Conservation (phyloP, 1,140 invertebrate genomes). For the Diprion similis region DNA sequence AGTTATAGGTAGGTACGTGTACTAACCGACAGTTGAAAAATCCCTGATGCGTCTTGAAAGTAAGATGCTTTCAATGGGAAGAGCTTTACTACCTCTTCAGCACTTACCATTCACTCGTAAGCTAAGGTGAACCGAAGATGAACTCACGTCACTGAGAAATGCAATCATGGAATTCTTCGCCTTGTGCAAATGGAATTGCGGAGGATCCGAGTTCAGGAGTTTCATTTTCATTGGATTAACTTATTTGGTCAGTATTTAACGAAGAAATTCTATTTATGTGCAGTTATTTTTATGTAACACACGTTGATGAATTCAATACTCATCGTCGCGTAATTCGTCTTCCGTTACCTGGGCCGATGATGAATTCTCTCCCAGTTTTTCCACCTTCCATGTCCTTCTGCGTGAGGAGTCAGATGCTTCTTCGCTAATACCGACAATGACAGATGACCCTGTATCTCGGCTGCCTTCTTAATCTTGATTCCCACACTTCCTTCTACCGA, state of each 20-base stretch:
- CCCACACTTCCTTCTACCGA: neutral
- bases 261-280: too few species aligned
- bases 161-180: too few species aligned
- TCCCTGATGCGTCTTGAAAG: neutral
- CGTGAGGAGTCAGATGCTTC: neutral
- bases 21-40: neutral
- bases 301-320: too few species aligned
- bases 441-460: neutral
- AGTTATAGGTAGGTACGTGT: too few species aligned
- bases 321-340: too few species aligned
- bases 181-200: too few species aligned
- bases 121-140: too few species aligned
- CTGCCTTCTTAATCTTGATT: neutral
- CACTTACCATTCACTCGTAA: neutral
- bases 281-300: too few species aligned
- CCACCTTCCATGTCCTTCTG: neutral
- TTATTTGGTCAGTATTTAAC: too few species aligned
- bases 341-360: neutral
- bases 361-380: neutral
- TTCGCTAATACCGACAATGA: constrained; percentile 1
- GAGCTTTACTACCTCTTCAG: neutral
- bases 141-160: too few species aligned
- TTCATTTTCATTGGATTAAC: too few species aligned
- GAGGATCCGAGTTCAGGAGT: too few species aligned
- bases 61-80: neutral